Evolutionary conservation across 2,113 vertebrate species (phyloP).

Genomic region (Haemorhous mexicanus): DNA sequence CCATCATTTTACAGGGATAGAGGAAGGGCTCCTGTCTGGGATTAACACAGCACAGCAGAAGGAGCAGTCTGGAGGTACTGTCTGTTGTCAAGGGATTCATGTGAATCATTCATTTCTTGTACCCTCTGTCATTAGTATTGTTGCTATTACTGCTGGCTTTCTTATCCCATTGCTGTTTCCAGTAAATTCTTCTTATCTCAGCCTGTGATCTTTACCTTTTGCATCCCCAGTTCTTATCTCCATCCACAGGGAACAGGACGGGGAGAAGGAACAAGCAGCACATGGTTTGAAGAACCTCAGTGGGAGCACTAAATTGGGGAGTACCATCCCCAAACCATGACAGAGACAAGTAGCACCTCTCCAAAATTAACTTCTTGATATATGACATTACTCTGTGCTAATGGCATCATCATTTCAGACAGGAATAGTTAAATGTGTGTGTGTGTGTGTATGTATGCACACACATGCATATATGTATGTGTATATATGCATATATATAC

Average conservation of each 20-base stretch:
- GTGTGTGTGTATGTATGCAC: no score
- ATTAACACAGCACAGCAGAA: neutral
- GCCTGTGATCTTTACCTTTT: neutral
- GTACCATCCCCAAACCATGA: neutral
- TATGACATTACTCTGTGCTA: neutral
- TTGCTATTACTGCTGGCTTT: neutral
- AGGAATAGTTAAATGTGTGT: neutral
- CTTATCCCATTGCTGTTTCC: neutral
- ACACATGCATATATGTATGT: accelerated
- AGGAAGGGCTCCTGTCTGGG: neutral
- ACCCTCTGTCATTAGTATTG: neutral
- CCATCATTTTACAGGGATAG: neutral
- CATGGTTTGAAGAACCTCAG: neutral
- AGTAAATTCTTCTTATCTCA: neutral
- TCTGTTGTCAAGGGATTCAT: neutral
- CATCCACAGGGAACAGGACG: neutral
- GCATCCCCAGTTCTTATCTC: neutral
- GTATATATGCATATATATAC: no score
- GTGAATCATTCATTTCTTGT: neutral
- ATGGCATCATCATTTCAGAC: neutral
- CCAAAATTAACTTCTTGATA: neutral
- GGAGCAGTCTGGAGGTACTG: neutral
- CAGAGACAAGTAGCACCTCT: neutral
- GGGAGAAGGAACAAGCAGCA: neutral
- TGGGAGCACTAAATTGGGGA: neutral